phyloP scores from a whole-genome alignment of 2,113 vertebrate species.

The Perca fluviatilis region DNA sequence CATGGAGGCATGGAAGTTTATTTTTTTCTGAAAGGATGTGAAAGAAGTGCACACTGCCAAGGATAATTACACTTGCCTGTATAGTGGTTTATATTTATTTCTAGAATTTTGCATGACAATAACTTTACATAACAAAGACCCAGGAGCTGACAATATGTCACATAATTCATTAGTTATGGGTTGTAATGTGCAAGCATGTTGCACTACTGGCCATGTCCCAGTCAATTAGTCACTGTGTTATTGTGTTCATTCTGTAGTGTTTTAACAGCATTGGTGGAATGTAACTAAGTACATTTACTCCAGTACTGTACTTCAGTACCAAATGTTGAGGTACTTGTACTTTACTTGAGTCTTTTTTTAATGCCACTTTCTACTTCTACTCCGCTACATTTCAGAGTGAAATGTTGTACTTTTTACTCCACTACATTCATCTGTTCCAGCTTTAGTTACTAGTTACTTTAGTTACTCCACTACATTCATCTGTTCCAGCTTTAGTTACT shows the following conservation, averaged over 20 bases:
- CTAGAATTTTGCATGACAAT: constrained; percentile 1
- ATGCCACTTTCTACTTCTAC: no score
- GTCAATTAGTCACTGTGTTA: neutral
- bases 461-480: no score
- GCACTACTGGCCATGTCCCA: neutral
- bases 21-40: neutral
- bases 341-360: no score
- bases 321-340: no score
- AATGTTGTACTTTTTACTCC: no score
- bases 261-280: neutral
- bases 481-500: no score
- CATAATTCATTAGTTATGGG: neutral
- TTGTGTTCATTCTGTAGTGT: neutral
- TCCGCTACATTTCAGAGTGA: no score
- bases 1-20: neutral
- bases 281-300: no score
- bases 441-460: no score
- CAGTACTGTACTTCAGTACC: no score
- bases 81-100: neutral
- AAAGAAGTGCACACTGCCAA: neutral
- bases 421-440: no score
- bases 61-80: constrained; percentile 29
- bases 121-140: neutral
- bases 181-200: neutral
- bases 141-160: neutral